A percentile compares a stretch with the other conserved stretches of the same genome.
phyloP scores from a whole-genome alignment of 2,888 invertebrate genomes.

The Lumbricus terrestris region DNA sequence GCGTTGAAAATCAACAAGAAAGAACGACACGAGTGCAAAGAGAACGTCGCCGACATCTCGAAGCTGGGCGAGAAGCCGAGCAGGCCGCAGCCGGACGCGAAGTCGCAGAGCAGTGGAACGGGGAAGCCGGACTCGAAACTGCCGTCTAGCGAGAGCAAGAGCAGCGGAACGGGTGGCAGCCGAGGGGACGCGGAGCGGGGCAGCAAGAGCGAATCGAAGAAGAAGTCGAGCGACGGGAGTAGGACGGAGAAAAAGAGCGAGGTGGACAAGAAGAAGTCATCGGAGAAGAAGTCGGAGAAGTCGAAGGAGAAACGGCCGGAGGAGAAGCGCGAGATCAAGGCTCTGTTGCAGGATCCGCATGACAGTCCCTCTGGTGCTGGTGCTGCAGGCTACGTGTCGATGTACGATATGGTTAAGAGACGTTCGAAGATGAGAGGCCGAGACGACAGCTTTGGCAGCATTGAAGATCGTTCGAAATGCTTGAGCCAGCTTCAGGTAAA shows the following conservation, averaged over 20 bases:
- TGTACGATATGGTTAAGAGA: conserved; percentile 80
- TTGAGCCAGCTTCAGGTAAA: conserved; percentile 20
- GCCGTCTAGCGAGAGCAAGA: background rate
- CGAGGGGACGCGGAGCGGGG: background rate
- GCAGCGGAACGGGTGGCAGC: background rate
- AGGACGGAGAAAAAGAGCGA: background rate
- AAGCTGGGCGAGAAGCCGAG: background rate
- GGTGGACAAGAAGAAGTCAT: conserved; percentile 9
- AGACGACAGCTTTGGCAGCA: background rate
- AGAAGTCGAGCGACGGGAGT: background rate
- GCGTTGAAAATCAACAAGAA: background rate
- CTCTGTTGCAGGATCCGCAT: conserved; percentile 26
- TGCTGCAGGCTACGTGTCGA: conserved; percentile 76
- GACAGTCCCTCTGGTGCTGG: conserved; percentile 54
- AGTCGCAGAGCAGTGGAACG: background rate
- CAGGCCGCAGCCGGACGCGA: background rate
- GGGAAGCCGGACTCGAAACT: background rate
- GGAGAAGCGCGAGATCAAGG: conserved; percentile 27
- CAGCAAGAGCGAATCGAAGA: background rate
- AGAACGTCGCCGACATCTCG: background rate
- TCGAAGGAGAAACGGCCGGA: conserved; percentile 23
- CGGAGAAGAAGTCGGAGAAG: conserved; percentile 18
- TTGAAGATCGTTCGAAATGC: conserved; percentile 19
- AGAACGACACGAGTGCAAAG: conserved; percentile 10
- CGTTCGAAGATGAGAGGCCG: conserved; percentile 42